Evolutionary conservation across 2,888 invertebrate genomes (phyloP).

Genomic region (Tetanocera ferruginea): DNA sequence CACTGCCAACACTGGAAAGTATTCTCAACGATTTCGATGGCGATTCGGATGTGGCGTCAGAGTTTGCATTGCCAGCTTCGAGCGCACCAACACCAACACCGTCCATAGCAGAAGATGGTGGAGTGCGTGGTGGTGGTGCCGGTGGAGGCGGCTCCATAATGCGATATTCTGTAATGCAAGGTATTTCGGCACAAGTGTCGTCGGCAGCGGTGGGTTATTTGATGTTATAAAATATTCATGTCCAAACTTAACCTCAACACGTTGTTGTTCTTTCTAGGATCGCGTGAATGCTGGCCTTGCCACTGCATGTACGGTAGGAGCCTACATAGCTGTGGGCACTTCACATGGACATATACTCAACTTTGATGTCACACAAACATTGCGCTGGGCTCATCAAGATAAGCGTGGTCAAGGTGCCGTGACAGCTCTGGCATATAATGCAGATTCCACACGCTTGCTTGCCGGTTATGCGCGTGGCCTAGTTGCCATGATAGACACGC

Average conservation of each 20-base stretch:
- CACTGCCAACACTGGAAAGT: slow-evolving; percentile 84
- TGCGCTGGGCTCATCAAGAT: slow-evolving; percentile 86
- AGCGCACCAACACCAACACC: slow-evolving; percentile 68
- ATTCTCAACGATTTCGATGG: slow-evolving; percentile 83
- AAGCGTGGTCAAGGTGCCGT: slow-evolving; percentile 82
- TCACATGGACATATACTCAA: slow-evolving; percentile 92
- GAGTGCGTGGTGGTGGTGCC: slow-evolving; percentile 70
- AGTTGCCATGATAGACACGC: slow-evolving; percentile 91
- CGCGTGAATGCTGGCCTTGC: slow-evolving; percentile 90
- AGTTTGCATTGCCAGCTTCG: slow-evolving; percentile 61
- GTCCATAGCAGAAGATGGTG: slow-evolving; percentile 63
- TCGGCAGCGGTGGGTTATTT: slow-evolving; percentile 83
- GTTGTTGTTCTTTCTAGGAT: slow-evolving; percentile 74
- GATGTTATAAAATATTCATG: neutral
- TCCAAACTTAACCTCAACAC: neutral
- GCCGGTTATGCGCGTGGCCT: slow-evolving; percentile 84
- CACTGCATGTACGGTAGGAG: slow-evolving; percentile 84
- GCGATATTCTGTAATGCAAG: slow-evolving; percentile 85
- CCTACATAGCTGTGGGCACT: slow-evolving; percentile 91
- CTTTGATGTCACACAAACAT: slow-evolving; percentile 87
- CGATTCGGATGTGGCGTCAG: slow-evolving; percentile 74
- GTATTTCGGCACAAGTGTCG: slow-evolving; percentile 88
- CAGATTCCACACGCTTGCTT: slow-evolving; percentile 87
- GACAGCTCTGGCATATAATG: slow-evolving; percentile 87
- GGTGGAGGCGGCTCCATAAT: slow-evolving; percentile 76